A percentile compares a stretch with the other conserved stretches of the same genome.
phyloP scores from a whole-genome alignment of 2,113 vertebrate genomes.

The Aleadryas rufinucha region DNA sequence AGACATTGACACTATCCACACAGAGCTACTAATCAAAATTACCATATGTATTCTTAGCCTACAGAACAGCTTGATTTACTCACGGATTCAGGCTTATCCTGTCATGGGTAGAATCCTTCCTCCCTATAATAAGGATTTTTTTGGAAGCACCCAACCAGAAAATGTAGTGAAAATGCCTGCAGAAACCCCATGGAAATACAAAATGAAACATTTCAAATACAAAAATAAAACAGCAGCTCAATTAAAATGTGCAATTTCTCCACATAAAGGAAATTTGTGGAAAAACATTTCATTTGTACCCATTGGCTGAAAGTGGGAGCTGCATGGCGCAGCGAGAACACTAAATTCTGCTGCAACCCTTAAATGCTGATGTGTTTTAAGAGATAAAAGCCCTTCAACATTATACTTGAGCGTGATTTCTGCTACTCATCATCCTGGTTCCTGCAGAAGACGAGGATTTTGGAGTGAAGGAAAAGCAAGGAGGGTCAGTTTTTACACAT shows the following conservation, averaged over 20 bases:
- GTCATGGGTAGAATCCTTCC: background rate
- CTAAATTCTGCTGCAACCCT: background rate
- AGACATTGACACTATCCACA: constrained; percentile 35
- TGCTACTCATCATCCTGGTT: background rate
- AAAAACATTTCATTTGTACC: background rate
- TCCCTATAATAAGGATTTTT: background rate
- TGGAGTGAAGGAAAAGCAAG: background rate
- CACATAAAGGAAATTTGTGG: background rate
- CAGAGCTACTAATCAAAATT: constrained; percentile 23
- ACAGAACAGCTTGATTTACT: background rate
- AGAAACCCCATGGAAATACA: constrained; percentile 13
- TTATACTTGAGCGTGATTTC: background rate
- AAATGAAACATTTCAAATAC: background rate
- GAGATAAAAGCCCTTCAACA: background rate
- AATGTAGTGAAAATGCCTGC: constrained; percentile 19
- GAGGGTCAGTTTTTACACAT: background rate
- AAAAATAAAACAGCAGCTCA: background rate
- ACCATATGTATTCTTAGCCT: constrained; percentile 16
- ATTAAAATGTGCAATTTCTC: background rate
- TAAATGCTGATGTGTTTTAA: background rate
- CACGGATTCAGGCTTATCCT: background rate
- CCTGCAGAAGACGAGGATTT: background rate
- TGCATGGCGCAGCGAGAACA: background rate
- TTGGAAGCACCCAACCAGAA: constrained; percentile 24
- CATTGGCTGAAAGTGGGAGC: background rate